These are phyloP conservation scores for Ammospiza maritima DNA, from an alignment of 2,797 vertebrate genomes.

Conservation along the genomic window DNA sequence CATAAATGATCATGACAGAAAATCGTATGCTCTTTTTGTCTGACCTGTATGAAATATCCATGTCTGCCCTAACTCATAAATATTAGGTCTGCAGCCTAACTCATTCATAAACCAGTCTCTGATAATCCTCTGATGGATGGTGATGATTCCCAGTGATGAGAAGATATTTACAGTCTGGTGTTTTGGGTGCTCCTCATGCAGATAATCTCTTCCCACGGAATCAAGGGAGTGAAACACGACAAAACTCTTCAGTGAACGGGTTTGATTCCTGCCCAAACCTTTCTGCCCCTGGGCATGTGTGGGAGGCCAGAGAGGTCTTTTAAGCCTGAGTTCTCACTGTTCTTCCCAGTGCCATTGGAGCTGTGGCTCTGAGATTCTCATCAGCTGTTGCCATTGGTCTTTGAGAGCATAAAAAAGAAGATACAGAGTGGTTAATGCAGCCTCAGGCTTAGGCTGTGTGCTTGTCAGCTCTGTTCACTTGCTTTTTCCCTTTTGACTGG, in stretches of 20 bases:
- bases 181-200: not conserved
- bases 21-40: conserved; percentile 51
- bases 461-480: not conserved
- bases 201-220: not conserved
- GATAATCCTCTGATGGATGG: conserved; percentile 30
- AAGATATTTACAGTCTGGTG: not conserved
- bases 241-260: not conserved
- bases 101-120: conserved; percentile 30
- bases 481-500: not conserved
- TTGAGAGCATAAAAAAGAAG: not conserved
- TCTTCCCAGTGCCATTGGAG: not conserved
- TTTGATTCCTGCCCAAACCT: not conserved
- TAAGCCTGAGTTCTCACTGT: not conserved
- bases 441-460: not conserved
- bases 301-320: not conserved
- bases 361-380: not conserved
- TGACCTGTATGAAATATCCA: conserved; percentile 48
- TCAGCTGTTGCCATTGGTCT: not conserved
- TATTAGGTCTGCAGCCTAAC: not conserved
- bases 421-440: not conserved
- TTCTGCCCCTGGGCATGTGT: not conserved
- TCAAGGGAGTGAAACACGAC: not conserved
- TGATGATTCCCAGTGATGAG: not conserved
- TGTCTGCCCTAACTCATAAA: conserved; percentile 36
- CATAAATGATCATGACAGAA: conserved; percentile 67